Evolutionary conservation across 2,888 invertebrate species (phyloP).

Genomic region (Thecophora atra): DNA sequence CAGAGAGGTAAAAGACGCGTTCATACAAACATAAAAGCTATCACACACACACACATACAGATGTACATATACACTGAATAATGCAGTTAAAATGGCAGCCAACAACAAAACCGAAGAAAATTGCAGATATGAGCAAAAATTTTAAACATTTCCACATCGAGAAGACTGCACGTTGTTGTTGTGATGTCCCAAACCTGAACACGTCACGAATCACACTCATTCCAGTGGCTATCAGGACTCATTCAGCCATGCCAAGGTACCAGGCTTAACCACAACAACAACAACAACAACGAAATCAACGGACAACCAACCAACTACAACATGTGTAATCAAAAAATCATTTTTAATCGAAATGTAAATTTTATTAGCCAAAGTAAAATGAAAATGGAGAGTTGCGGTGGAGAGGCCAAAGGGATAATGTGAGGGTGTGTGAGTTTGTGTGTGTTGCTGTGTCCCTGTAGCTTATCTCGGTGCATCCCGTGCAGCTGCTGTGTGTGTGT

Average conservation of each 20-base stretch:
- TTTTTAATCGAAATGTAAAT: constrained; percentile 40
- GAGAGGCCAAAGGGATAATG: too few species aligned
- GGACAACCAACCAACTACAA: background rate
- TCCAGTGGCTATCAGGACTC: background rate
- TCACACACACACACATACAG: constrained; percentile 9
- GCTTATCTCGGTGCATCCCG: too few species aligned
- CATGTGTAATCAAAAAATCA: constrained; percentile 32
- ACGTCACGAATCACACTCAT: background rate
- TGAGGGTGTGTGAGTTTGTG: too few species aligned
- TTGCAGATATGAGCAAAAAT: constrained; percentile 34
- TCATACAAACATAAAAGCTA: background rate
- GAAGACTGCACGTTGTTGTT: constrained; percentile 15
- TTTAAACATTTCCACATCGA: constrained; percentile 31
- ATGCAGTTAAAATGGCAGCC: too few species aligned
- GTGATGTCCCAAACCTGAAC: constrained; percentile 11
- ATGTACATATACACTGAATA: background rate
- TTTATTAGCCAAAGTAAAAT: constrained; percentile 29
- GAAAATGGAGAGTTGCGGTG: constrained; percentile 16
- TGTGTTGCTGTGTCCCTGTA: too few species aligned
- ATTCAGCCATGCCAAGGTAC: background rate
- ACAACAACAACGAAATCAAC: background rate
- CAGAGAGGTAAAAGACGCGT: background rate
- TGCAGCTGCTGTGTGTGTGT: too few species aligned
- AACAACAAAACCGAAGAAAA: constrained; percentile 2
- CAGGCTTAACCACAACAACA: constrained; percentile 3